Conservation (phyloP, 2,797 vertebrate species). For the Amazonetta brasiliensis region DNA sequence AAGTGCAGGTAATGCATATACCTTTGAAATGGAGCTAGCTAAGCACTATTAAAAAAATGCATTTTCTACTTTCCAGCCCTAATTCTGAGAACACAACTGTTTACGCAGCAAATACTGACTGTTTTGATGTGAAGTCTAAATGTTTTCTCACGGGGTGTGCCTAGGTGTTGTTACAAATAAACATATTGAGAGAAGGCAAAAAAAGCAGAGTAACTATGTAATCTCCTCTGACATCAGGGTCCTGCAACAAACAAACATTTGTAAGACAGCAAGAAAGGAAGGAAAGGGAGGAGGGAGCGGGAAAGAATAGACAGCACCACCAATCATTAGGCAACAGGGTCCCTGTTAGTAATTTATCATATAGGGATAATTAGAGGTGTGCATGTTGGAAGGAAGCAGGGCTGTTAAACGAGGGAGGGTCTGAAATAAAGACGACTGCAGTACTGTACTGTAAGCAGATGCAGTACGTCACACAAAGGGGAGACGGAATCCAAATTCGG, state of each 20-base stretch:
- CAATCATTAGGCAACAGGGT: background rate
- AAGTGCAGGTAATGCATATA: background rate
- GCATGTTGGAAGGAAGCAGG: background rate
- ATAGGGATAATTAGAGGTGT: background rate
- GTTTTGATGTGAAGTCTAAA: background rate
- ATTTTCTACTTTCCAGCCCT: background rate
- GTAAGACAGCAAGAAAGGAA: background rate
- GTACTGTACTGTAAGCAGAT: background rate
- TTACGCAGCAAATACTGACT: background rate
- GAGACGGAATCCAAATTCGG: background rate
- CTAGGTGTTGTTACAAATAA: background rate
- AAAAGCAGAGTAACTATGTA: background rate
- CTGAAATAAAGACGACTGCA: background rate
- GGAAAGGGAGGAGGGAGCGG: background rate
- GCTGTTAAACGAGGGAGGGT: background rate
- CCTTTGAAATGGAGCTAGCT: background rate
- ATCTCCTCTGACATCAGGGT: background rate
- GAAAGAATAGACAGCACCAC: background rate
- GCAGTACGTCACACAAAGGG: background rate
- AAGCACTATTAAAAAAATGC: background rate
- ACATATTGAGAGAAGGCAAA: background rate
- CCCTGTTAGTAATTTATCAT: conserved; percentile 8
- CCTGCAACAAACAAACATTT: background rate
- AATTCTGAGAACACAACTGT: background rate
- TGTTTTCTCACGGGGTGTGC: background rate